Conservation (phyloP, 2,888 invertebrate genomes). For the Heteropelma amictum region DNA sequence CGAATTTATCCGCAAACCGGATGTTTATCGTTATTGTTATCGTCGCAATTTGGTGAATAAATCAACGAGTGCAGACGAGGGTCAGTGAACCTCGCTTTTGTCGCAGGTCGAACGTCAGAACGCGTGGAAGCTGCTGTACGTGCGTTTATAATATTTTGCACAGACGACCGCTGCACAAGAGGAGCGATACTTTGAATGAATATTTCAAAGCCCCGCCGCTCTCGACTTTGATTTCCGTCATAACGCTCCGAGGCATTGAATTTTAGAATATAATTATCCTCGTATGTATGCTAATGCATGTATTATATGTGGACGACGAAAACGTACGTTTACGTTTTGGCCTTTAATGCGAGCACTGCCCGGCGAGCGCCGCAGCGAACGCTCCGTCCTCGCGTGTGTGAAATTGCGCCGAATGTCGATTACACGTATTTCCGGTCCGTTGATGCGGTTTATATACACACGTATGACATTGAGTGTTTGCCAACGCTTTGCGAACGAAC, state of each 20-base stretch:
- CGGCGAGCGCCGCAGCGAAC: conserved; percentile 3
- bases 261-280: conserved; percentile 27
- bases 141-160: too few relatives aligned
- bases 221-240: conserved; percentile 24
- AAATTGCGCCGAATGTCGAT: conserved; percentile 44
- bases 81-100: too few relatives aligned
- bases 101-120: too few relatives aligned
- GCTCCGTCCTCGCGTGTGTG: conserved; percentile 28
- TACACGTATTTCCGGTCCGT: conserved; percentile 46
- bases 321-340: conserved; percentile 14
- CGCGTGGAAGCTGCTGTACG: too few relatives aligned
- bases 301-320: not conserved
- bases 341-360: conserved; percentile 3
- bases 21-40: too few relatives aligned
- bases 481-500: conserved; percentile 28
- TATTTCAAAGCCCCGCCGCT: conserved; percentile 31
- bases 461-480: conserved; percentile 44
- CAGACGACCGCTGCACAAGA: too few relatives aligned
- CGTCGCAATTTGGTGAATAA: too few relatives aligned
- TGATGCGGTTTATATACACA: conserved; percentile 49
- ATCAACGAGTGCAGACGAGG: too few relatives aligned
- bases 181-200: conserved; percentile 18
- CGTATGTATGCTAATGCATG: conserved; percentile 1
- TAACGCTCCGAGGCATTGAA: conserved; percentile 15
- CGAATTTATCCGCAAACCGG: too few relatives aligned